Conservation (phyloP, 2,113 vertebrate species). For the Leucopsar rothschildi region DNA sequence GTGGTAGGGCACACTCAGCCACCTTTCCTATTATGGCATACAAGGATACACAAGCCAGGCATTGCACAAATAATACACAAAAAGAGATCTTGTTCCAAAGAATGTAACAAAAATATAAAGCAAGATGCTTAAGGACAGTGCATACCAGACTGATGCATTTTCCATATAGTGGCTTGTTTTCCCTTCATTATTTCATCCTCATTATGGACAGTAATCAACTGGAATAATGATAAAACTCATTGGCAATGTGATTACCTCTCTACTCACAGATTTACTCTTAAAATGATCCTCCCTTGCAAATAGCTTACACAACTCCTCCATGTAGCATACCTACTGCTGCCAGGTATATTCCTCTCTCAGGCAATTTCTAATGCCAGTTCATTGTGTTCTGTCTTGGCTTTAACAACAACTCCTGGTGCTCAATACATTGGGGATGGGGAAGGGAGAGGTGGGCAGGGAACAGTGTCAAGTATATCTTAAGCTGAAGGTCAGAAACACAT, state of each 20-base stretch:
- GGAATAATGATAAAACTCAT: not conserved
- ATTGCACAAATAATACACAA: not conserved
- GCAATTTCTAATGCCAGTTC: not conserved
- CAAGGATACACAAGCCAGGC: not conserved
- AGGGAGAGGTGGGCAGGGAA: not conserved
- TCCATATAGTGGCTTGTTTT: not conserved
- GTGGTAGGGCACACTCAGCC: not conserved
- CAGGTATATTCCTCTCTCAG: not conserved
- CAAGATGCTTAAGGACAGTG: not conserved
- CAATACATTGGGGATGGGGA: accelerated
- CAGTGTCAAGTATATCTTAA: not conserved
- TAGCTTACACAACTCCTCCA: not conserved
- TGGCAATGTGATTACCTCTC: not conserved
- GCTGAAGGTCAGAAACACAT: not conserved
- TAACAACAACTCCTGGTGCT: not conserved
- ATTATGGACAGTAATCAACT: not conserved
- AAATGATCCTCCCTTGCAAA: not conserved
- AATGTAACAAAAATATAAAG: not conserved
- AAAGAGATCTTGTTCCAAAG: not conserved
- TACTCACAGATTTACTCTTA: not conserved
- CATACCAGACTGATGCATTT: not conserved
- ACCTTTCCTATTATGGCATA: not conserved
- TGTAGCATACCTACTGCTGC: not conserved
- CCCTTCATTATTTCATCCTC: not conserved
- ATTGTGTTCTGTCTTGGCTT: not conserved